A percentile compares a stretch with the other conserved stretches of the same genome.
These are phyloP conservation scores for Aviceda subcristata DNA, from an alignment of 2,113 vertebrate genomes.

Conservation along the genomic window DNA sequence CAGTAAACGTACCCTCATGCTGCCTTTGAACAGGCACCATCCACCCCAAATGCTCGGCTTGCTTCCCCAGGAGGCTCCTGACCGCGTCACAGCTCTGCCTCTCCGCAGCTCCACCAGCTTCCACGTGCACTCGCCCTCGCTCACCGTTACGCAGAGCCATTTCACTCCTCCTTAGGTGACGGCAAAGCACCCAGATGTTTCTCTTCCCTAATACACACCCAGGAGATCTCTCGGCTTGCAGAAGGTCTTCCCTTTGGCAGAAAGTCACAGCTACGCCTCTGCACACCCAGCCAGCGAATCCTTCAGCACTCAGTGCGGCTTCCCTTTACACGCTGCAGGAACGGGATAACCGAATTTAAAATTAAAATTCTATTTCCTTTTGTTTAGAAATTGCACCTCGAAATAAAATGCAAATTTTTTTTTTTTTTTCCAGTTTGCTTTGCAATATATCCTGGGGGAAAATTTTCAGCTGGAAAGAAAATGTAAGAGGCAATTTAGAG, in stretches of 20 bases:
- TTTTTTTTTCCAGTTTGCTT: neutral
- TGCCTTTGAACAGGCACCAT: neutral
- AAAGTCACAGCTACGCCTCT: neutral
- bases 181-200: neutral
- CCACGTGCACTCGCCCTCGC: neutral
- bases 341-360: neutral
- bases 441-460: neutral
- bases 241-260: neutral
- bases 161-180: neutral
- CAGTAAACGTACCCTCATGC: neutral
- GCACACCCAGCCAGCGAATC: neutral
- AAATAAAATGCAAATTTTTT: neutral
- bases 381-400: neutral
- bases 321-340: neutral
- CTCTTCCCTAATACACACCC: neutral
- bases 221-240: neutral
- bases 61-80: neutral
- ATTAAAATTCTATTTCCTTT: neutral
- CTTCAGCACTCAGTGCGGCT: neutral
- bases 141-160: neutral
- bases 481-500: neutral
- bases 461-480: neutral
- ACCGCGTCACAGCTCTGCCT: neutral
- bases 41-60: accelerated
- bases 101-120: neutral